phyloP scores from a whole-genome alignment of 2,888 invertebrate species.

The Agrochola circellaris region DNA sequence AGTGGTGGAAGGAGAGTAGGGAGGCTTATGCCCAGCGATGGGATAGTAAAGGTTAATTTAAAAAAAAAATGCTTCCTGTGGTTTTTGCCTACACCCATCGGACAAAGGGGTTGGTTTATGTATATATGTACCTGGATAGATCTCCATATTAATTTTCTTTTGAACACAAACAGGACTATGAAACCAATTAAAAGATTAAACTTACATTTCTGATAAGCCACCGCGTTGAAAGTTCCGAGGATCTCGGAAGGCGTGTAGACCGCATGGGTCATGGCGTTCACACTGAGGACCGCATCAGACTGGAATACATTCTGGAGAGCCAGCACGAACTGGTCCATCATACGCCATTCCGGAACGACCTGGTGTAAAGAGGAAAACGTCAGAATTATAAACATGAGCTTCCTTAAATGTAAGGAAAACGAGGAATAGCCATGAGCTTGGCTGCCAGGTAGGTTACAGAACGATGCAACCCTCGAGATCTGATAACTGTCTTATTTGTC shows the following conservation, averaged over 20 bases:
- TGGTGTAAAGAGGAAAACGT: slow-evolving; percentile 65
- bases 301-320: slow-evolving; percentile 86
- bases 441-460: not conserved
- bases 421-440: not conserved
- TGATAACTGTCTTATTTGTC: not conserved
- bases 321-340: slow-evolving; percentile 90
- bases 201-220: slow-evolving; percentile 92
- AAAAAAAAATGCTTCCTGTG: not conserved
- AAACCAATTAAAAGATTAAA: slow-evolving; percentile 15
- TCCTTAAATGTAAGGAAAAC: not conserved
- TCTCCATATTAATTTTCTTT: not conserved
- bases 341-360: slow-evolving; percentile 89
- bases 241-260: slow-evolving; percentile 89
- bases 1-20: not conserved
- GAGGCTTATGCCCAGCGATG: not conserved
- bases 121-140: not conserved
- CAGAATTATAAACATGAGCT: not conserved
- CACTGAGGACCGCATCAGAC: slow-evolving; percentile 84
- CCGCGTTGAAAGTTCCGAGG: slow-evolving; percentile 89
- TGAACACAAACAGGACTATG: not conserved
- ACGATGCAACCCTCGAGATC: not conserved
- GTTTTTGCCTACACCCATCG: not conserved
- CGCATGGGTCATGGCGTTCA: slow-evolving; percentile 89
- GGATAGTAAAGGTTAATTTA: not conserved
- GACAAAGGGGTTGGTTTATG: not conserved